phyloP scores from a whole-genome alignment of 2,888 invertebrate species.

The Gastracanthus pulcherrimus region DNA sequence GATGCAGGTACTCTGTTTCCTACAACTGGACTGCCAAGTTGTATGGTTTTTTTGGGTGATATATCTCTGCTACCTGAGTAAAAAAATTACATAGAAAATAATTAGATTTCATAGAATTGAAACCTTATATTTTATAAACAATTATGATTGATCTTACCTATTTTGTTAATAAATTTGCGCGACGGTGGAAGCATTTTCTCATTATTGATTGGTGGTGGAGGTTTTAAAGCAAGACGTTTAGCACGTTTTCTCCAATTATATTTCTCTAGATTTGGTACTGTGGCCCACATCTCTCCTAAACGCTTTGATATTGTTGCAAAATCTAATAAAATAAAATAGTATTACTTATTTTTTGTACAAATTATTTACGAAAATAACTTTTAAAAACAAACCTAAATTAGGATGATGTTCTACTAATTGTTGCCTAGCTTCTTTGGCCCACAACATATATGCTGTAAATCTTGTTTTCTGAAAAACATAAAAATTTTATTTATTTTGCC shows the following conservation, averaged over 20 bases:
- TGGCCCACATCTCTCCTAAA: constrained; percentile 93
- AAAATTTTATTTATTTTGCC: neutral
- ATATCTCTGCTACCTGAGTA: constrained; percentile 69
- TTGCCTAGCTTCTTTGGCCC: constrained; percentile 91
- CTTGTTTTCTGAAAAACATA: constrained; percentile 81
- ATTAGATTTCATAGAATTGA: neutral
- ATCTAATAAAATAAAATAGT: constrained; percentile 78
- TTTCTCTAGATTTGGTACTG: constrained; percentile 84
- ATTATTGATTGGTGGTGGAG: constrained; percentile 71
- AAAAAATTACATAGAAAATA: neutral
- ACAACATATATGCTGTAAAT: constrained; percentile 94
- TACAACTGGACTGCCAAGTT: constrained; percentile 74
- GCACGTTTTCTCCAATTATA: constrained; percentile 90
- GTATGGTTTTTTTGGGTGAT: constrained; percentile 73
- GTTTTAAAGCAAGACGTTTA: constrained; percentile 82
- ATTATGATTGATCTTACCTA: constrained; percentile 51
- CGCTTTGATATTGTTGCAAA: constrained; percentile 90
- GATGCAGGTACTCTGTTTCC: constrained; percentile 67
- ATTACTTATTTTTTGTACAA: neutral
- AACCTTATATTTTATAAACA: neutral
- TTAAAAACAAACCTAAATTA: constrained; percentile 81
- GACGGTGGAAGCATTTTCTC: constrained; percentile 73
- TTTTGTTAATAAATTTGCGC: constrained; percentile 78
- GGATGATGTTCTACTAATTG: constrained; percentile 86
- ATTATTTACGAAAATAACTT: neutral